These are phyloP conservation scores for Eurytoma adleriae DNA, from an alignment of 2,888 invertebrate genomes.

Conservation along the genomic window DNA sequence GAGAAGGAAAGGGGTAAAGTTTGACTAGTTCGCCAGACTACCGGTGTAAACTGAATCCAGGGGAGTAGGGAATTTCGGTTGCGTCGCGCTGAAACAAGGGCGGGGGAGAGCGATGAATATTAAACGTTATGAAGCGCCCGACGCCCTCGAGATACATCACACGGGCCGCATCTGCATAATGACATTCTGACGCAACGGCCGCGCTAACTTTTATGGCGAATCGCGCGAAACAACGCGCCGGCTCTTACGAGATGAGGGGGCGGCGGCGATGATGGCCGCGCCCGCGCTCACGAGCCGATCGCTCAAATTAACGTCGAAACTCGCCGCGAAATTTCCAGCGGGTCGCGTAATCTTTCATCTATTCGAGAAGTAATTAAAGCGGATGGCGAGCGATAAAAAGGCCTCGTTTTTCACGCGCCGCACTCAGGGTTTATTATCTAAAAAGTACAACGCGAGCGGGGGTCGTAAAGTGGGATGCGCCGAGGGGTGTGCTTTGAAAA, in stretches of 20 bases:
- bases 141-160: constrained; percentile 38
- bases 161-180: constrained; percentile 51
- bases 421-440: no score
- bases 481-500: no score
- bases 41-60: neutral
- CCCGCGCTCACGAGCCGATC: no score
- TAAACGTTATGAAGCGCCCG: constrained; percentile 48
- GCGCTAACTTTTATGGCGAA: constrained; percentile 52
- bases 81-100: neutral
- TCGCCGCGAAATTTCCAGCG: neutral
- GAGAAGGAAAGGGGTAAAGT: neutral
- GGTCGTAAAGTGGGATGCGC: no score
- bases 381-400: no score
- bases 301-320: constrained; percentile 14
- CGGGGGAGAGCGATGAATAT: constrained; percentile 49
- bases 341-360: no score
- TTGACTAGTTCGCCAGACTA: neutral
- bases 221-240: constrained; percentile 20
- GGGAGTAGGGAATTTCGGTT: neutral
- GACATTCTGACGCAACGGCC: constrained; percentile 43
- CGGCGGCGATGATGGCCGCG: no score
- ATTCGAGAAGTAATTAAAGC: no score
- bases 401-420: no score
- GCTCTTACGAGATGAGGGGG: neutral
- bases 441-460: neutral